phyloP scores from a whole-genome alignment of 1,140 invertebrate genomes.

The Hestina assimilis region DNA sequence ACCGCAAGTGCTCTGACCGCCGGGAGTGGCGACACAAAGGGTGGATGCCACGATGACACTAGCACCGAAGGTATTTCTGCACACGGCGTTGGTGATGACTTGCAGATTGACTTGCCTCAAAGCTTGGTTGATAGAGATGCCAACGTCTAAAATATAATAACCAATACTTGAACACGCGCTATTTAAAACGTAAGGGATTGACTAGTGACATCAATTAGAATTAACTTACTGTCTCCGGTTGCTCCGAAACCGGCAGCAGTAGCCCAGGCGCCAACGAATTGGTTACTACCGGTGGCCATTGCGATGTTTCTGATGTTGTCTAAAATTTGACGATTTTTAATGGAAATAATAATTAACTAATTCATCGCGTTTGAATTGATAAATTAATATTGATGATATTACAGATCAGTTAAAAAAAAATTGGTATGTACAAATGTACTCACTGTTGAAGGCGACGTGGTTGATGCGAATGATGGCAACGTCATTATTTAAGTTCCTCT shows the following conservation, averaged over 20 bases:
- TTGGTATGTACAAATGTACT: neutral
- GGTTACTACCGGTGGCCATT: slow-evolving; percentile 17
- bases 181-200: neutral
- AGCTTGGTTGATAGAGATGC: slow-evolving; percentile 6
- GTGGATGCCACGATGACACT: slow-evolving; percentile 17
- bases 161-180: neutral
- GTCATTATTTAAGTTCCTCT: slow-evolving; percentile 6
- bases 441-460: slow-evolving; percentile 7
- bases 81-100: slow-evolving; percentile 29
- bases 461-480: neutral
- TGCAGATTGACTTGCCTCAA: slow-evolving; percentile 24
- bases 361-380: too few relatives aligned
- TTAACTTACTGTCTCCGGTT: slow-evolving; percentile 21
- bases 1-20: slow-evolving; percentile 22
- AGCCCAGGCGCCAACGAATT: slow-evolving; percentile 21
- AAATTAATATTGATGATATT: neutral
- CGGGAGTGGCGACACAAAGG: slow-evolving; percentile 21
- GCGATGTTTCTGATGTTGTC: slow-evolving; percentile 19
- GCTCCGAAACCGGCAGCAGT: slow-evolving; percentile 27
- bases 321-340: too few relatives aligned
- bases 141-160: slow-evolving; percentile 7
- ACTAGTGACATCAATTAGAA: neutral
- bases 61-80: slow-evolving; percentile 13
- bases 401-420: too few relatives aligned
- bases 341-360: too few relatives aligned